Evolutionary conservation across 2,888 invertebrate genomes (phyloP), one percentile per base, ranked within the genome.

Genomic region (Abrostola triplasia): DNA sequence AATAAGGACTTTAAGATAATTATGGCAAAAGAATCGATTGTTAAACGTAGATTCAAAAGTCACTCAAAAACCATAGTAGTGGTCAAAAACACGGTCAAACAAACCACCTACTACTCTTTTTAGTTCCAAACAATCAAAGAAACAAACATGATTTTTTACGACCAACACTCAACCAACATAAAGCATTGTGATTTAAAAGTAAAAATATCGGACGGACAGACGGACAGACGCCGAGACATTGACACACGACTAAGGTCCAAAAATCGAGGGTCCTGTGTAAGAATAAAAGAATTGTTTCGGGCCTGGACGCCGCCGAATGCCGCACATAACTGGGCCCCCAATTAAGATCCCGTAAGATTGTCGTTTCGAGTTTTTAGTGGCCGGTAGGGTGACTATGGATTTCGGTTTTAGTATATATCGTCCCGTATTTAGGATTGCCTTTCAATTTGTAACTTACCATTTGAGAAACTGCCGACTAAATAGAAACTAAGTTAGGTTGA

Each of bases 261-360:
- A 60, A 60, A 49, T 53, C 55, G 47, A n/a, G 58, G 66, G 54
- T 51, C 52, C 24, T 9, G 51, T 37, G 52, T 36, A 72, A 81
- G 79, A 79, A 78, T 80, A 79, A 84, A 82, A 72, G 67, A 73
- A 79, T 78, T 72, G 61, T 70, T 67, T 64, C 38, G 67, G 64
- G 51, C 50, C 47, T 41, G 75, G 75, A 72, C 24, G 75, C 72
- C 81, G 81, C 80, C 57, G 67, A 70, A 91, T 92, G 86, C 92
- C 88, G 65, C 74, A 84, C 87, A 92, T 93, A 82, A 87, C 89
- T 78, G 52, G 70, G 76, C 77, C 84, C 84, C 92, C 92, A 92
- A 93, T 92, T 92, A 92, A 92, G 92, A 92, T 92, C 91, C 88
- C 85, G 86, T 85, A 85, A 90, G 92, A 92, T 92, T 91, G 92